Conservation (phyloP, 2,113 vertebrate species). For the Rostratula benghalensis region DNA sequence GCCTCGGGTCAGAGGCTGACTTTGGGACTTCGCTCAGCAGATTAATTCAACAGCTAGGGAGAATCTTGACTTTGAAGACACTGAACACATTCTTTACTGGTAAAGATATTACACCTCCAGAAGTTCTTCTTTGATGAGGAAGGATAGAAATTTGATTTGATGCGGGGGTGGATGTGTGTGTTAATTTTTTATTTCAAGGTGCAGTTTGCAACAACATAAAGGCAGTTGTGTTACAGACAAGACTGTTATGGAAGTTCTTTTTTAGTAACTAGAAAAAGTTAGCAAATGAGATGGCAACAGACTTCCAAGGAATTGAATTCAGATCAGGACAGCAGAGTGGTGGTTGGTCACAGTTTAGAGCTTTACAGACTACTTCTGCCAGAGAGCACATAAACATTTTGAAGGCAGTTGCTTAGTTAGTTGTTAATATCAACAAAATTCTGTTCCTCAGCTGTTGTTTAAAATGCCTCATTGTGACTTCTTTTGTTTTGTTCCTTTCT, state of each 20-base stretch:
- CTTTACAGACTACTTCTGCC: not conserved
- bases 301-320: not conserved
- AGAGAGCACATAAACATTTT: not conserved
- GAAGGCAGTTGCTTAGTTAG: not conserved
- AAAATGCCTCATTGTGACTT: not conserved
- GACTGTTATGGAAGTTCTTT: not conserved
- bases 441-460: not conserved
- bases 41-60: fast-evolving
- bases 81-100: not conserved
- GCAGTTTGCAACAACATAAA: not conserved
- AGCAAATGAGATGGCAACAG: not conserved
- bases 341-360: not conserved
- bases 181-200: not conserved
- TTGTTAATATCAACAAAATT: not conserved
- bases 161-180: not conserved
- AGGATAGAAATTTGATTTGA: not conserved
- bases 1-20: not conserved
- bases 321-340: not conserved
- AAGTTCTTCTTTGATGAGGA: not conserved
- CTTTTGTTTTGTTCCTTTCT: not conserved
- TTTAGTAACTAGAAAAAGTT: not conserved
- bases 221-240: not conserved
- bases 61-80: not conserved
- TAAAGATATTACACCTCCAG: not conserved
- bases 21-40: not conserved